phyloP scores from a whole-genome alignment of 2,888 invertebrate species.

The Thyatira batis region DNA sequence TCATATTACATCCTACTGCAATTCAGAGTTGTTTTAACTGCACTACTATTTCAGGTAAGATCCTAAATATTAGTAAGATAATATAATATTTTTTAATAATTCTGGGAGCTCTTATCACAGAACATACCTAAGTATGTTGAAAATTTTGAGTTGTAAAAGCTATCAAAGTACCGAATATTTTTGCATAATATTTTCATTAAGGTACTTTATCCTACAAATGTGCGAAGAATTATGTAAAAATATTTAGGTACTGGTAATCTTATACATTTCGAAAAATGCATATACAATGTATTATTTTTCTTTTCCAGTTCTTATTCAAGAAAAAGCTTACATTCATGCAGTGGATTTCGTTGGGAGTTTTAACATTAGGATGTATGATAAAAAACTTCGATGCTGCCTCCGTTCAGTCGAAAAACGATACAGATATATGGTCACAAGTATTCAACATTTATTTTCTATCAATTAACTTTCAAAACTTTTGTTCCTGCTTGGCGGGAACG shows the following conservation, averaged over 20 bases:
- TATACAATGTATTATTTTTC: no score
- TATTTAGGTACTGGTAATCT: no score
- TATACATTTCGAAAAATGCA: no score
- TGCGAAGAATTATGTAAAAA: no score
- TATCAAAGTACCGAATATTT: no score
- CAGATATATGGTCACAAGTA: conserved; percentile 62
- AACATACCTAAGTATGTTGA: no score
- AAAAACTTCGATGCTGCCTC: conserved; percentile 88
- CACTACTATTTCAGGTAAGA: conserved; percentile 93
- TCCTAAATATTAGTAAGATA: conserved; percentile 4
- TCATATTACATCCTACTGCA: conserved; percentile 96
- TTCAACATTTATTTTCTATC: conserved; percentile 84
- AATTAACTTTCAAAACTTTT: conserved; percentile 90
- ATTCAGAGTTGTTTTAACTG: conserved; percentile 95
- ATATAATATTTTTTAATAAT: no score
- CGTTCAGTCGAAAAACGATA: conserved; percentile 48
- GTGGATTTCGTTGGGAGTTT: conserved; percentile 93
- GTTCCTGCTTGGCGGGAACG: conserved; percentile 96
- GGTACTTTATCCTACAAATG: no score
- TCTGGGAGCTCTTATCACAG: no score
- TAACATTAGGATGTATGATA: conserved; percentile 95
- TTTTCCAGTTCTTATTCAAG: conserved; percentile 90
- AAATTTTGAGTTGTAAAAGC: no score
- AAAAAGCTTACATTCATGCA: conserved; percentile 90
- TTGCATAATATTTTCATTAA: no score